Base-by-base conservation (phyloP, 2,888 invertebrate genomes). In the Drosophila histrio region DNA sequence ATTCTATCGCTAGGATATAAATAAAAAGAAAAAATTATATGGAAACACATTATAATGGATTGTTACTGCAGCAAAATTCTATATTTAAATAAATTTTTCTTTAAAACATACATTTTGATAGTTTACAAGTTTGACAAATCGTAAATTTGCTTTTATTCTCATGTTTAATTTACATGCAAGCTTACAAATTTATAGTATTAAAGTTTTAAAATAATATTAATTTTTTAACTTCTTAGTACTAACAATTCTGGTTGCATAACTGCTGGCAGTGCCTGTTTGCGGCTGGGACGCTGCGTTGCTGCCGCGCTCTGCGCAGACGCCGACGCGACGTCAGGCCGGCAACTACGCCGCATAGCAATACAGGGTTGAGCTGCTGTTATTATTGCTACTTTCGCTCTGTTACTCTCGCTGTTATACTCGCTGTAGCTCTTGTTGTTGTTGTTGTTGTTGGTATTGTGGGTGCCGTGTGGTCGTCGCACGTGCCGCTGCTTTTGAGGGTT, bases 401-500 rank as follows among this genome's bases (percentile, higher is more conserved):
- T 72, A 41, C 54, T 64, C 28, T 36, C 36, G 28, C 24, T 63
- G 41, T 75, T 67, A 41, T 52, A 52, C 17, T 36, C 17, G 21
- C 22, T 46, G 54, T 30, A 8, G 13, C 13, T 11, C 3, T n/a
- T 49, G 15, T 30, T 21, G 13, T 21, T 21, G 11, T 24, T 34
- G 36, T 4, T 38, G 26, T 19, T 71, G 60, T 59, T 73, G 49
- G 15, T 66, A 50, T 70, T 58, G 73, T 73, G 74, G 73, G 73
- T 73, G 73, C 70, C 60, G 64, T 58, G 60, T 62, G 54, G 59
- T 62, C 39, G 61, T 49, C 59, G 63, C 74, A 62, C 66, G 68
- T 77, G 80, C 47, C 60, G 57, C 64, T 56, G 58, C 43, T 53
- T 65, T 66, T 56, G 66, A 61, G 76, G 84, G 80, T 84, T 78